Base-by-base conservation (phyloP, 2,113 vertebrate genomes). In the Chaetodon trifascialis region DNA sequence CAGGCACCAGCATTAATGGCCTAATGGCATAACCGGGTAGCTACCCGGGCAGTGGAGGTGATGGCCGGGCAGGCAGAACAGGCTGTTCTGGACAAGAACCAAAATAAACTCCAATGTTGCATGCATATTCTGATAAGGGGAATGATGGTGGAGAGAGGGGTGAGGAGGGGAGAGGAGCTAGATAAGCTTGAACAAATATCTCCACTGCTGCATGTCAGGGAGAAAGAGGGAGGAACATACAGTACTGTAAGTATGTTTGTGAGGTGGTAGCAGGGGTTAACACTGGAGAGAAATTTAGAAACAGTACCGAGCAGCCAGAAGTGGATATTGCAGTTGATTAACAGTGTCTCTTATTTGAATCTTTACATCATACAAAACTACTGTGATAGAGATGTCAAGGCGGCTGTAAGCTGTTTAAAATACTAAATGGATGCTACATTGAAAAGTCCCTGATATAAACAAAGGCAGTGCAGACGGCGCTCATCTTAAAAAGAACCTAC, bases 141-240 rank as follows among this genome's bases (percentile, higher is more conserved):
- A 62, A 70, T 64, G 80, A 77, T 74, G 71, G 76, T 30, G 38
- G 46, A 36, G 75, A 49, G 69, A 52, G 69, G 70, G 76, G 42
- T 30, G 30, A 30, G 30, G 70, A 74, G 42, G 70, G 76, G 42
- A 30, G 30, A 30, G 30, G 70, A 74, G 42, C 25, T n/a, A 71
- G 84, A 87, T 88, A 80, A 84, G 80, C 47, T 49, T 67, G 49
- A 74, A 76, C 30, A 84, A 84, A 88, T 79, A 82, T 73, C 64
- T 64, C 76, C 63, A 21, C 44, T 63, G 58, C 73, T 36, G 69
- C 46, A 46, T 23, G 44, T 19, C 2, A 68, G 11, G 11, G 46
- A 69, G 47, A 69, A 40, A 62, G 34, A 54, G 25, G n/a, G 56
- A 34, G 51, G 40, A 38, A 62, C 25, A 46, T 9, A 23, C 44